Base-by-base conservation (phyloP, 1,140 invertebrate genomes). In the Danaus melanippus region DNA sequence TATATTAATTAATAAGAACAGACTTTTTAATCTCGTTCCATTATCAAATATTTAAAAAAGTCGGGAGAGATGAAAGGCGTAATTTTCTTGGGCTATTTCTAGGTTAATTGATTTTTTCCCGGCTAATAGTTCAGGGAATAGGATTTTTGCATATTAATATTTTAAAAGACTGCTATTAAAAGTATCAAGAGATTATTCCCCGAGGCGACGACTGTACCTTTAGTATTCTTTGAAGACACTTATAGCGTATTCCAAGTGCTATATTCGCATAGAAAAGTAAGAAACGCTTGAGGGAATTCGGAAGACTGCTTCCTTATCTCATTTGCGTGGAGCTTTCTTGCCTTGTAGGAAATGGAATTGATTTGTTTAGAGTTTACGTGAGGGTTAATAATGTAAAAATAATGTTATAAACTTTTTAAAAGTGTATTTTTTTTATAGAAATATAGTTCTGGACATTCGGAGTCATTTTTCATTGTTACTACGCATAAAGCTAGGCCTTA, bases 121-220 rank as follows among this genome's bases (percentile, higher is more conserved):
- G 54, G 56, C 51, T 69, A 63, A 69, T 61, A 48, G 61, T 56
- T 58, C 52, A 42, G 50, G 52, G 65, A 67, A 67, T 62, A 60
- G 58, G 53, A 65, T 62, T 62, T 59, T 65, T 60, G 58, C 57
- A 53, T 69, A 73, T 73, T 70, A 73, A 67, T 69, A 67, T 74
- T 73, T 69, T 66, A 69, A 72, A 60, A 66, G 64, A 64, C 59
- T 67, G 67, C 67, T 67, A 76, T 72, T 68, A 74, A 68, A 67
- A 57, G 54, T 58, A 64, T 72, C 45, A 54, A 21, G 46, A 54
- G 53, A 54, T 54, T 53, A 54, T 54, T 42, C 53, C 46, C 53
- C 11, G 39, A 54, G 39, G 3, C 53, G 46, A 42, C 53, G 46
- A 46, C 42, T 53, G 46, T 53, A 32, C 45, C 45, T 53, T 54